Evolutionary conservation across 2,888 invertebrate genomes (phyloP), one percentile per base, ranked within the genome.

Genomic region (Brachycybe producta): DNA sequence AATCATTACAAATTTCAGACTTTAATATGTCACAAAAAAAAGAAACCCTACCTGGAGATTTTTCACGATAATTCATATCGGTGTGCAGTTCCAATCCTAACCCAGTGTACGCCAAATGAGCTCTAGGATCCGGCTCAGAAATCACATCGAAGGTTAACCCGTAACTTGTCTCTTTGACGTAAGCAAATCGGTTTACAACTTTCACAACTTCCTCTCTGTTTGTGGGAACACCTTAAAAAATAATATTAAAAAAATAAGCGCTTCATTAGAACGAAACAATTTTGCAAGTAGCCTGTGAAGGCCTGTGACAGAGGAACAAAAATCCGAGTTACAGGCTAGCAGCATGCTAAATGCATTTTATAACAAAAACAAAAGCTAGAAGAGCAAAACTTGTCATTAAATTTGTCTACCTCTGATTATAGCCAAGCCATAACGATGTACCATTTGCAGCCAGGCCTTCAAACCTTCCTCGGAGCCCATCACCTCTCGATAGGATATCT

Each of bases 51-150:
- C 58, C 58, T 5, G 65, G 65, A 34, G 61, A 61, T 52, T 64
- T 64, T 54, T 65, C 65, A 19, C 65, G 52, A 51, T 65, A 65
- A 49, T 62, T 61, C 62, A 65, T 62, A 50, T 65, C 65, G 3
- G 64, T 64, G 51, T 65, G 65, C 28, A 61, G 60, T 32, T 62
- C 61, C 36, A 65, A 56, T 50, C 60, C 54, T 45, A 59, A 47
- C 3, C 63, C 64, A 26, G 62, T 60, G 43, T 58, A 61, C 17
- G 63, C 63, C 40, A 63, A 54, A 55, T 65, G 64, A 17, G 57
- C 56, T 21, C 57, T 57, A 3, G 62, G 61, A 44, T 62, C 59
- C 1, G 65, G 63, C 36, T 63, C 61, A 51, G 59, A 61, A 15
- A 61, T 54, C 5, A 65, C 65, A 51, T 65, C 64, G 54, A 65